Evolutionary conservation across 2,797 vertebrate species (phyloP).

Genomic region (Cossypha heuglini): DNA sequence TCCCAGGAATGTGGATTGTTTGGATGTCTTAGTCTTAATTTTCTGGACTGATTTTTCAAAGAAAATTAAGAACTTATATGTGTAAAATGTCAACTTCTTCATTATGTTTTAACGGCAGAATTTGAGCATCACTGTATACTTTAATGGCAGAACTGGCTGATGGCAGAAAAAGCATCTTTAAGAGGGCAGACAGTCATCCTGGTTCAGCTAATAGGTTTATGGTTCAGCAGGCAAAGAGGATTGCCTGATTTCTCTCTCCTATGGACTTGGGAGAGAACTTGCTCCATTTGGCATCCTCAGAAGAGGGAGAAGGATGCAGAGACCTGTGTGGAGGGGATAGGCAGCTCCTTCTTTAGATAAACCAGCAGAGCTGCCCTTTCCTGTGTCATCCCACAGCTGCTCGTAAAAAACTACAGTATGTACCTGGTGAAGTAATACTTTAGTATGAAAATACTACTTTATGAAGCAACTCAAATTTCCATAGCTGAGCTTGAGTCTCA

Average conservation of each 20-base stretch:
- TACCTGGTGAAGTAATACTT: not conserved
- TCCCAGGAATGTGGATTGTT: not conserved
- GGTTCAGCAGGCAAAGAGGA: not conserved
- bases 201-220: not conserved
- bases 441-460: not conserved
- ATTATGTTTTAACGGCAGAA: not conserved
- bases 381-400: not conserved
- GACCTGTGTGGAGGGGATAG: not conserved
- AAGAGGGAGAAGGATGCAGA: not conserved
- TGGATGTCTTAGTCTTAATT: not conserved
- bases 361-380: not conserved
- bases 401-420: not conserved
- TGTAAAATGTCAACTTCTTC: not conserved
- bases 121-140: not conserved
- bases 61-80: fast-evolving
- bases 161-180: not conserved
- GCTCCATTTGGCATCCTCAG: not conserved
- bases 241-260: not conserved
- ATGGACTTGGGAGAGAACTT: not conserved
- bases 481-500: not conserved
- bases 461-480: not conserved
- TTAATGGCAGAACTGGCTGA: not conserved
- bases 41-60: not conserved
- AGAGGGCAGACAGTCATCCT: not conserved
- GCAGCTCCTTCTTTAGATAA: not conserved